Evolutionary conservation across 2,797 vertebrate genomes (phyloP), one percentile per base, ranked within the genome.

Genomic region (Apodemus agrarius): DNA sequence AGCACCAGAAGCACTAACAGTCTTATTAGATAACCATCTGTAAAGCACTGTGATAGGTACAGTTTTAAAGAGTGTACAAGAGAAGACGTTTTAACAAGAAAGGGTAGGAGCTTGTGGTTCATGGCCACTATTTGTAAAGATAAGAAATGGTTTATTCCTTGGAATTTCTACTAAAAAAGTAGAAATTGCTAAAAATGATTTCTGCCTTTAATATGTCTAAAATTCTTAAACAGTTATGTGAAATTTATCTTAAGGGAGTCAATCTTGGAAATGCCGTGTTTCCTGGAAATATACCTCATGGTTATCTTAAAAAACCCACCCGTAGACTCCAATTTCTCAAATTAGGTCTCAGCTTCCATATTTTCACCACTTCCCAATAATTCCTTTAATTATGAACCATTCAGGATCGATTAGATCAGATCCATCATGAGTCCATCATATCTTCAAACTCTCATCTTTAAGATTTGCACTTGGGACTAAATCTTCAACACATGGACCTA

Each of bases 1-100:
- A 90, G 74, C 34, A 88, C 14, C 3, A 34, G 24, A 21, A 75
- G 65, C 49, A 16, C 17, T 43, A 76, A 34, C 22, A 95, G 80
- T 95, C 92, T 94, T 83, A 93, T 95, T 81, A 31, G 52, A 19
- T 43, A 76, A 7, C 82, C 57, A 69, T 89, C 94, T 92, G 61
- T 86, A 81, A 94, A 93, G 12, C 57, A 86, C 16, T 54, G n/a
- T 19, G 54, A 14, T 82, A 17, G 79, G 14, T 85, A 74, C 26
- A 69, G 37, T 92, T 93, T 95, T 74, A 91, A 93, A 93, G n/a
- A 78, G 1, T 43, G 0, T 91, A 52, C 46, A 91, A 86, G 9
- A 34, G 82, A 65, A 34, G 86, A 74, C 11, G 72, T 78, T 67
- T 91, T 78, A 89, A 79, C 22, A 12, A 54, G 17, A 49, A 79